These are phyloP conservation scores for Helicoverpa assulta DNA, from an alignment of 2,888 invertebrate genomes.

Conservation along the genomic window DNA sequence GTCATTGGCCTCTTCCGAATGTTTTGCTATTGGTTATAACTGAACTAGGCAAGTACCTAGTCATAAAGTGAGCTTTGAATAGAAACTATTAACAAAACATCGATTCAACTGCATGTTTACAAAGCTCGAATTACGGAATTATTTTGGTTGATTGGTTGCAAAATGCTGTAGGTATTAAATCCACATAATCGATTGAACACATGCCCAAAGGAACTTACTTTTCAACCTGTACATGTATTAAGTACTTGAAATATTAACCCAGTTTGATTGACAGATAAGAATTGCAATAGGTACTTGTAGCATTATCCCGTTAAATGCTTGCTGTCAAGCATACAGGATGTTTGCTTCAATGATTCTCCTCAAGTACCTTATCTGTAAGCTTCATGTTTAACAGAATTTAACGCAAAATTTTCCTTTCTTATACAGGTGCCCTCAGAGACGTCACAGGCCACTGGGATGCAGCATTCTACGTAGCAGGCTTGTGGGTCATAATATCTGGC, in stretches of 20 bases:
- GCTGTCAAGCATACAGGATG: too few relatives aligned
- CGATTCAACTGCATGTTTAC: neutral
- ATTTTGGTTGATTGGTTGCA: neutral
- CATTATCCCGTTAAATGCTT: too few relatives aligned
- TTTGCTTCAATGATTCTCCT: too few relatives aligned
- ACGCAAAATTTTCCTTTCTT: neutral
- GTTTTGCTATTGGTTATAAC: neutral
- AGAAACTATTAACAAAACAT: neutral
- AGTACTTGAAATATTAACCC: too few relatives aligned
- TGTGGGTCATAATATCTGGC: constrained; percentile 95
- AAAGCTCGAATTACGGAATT: neutral
- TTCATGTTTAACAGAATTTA: neutral
- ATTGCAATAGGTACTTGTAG: too few relatives aligned
- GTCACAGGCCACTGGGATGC: constrained; percentile 93
- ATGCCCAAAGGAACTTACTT: too few relatives aligned
- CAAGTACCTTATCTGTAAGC: neutral
- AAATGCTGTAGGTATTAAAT: neutral
- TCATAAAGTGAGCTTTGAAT: neutral
- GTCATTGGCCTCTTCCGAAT: constrained; percentile 5
- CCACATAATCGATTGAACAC: neutral
- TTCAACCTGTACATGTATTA: too few relatives aligned
- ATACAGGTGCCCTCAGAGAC: constrained; percentile 89
- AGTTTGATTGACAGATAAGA: too few relatives aligned
- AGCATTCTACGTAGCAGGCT: constrained; percentile 94
- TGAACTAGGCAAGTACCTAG: neutral